Evolutionary conservation across 2,888 invertebrate species (phyloP), one percentile per base, ranked within the genome.

Genomic region (Yponomeuta evonymella): DNA sequence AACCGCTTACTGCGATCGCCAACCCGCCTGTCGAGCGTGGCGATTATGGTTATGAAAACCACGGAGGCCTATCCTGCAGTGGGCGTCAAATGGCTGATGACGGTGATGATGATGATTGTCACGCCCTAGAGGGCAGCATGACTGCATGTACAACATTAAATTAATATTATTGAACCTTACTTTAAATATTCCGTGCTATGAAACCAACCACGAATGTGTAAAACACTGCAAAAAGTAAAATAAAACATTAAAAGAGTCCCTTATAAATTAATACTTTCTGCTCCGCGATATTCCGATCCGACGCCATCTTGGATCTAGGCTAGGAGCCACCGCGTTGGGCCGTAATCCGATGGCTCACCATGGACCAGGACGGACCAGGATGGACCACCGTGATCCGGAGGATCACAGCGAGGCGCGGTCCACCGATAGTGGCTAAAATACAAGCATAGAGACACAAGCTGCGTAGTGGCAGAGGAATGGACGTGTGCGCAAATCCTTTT

Each of bases 401-500:
- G 43, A 43, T 43, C 43, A 43, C 43, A 43, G 43, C 74, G 75
- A 74, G 76, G 71, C 69, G 69, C 67, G 75, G 72, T 73, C 73
- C 73, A 73, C 74, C 72, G 75, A 78, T 74, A 75, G 71, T 77
- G 77, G 78, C 86, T 85, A 86, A 83, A 86, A 85, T 82, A 76
- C 76, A 85, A 87, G 81, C 83, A 86, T 80, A 86, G 76, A 83
- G 79, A 84, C 83, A 85, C 81, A 81, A 86, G 86, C 84, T 84
- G 81, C 85, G 85, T 85, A 86, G 73, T 83, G 83, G 79, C 76
- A 75, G 72, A 66, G 29, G 67, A 29, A 71, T 29, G 29, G 43
- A 43, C 43, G 51, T 15, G 51, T 15, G 51, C 1, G 51, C 3
- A 58, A 58, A 58, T 15, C 51, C 15, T 15, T 4, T 58, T 15